Conservation (phyloP, 2,113 vertebrate species). For the Panthera tigris region DNA sequence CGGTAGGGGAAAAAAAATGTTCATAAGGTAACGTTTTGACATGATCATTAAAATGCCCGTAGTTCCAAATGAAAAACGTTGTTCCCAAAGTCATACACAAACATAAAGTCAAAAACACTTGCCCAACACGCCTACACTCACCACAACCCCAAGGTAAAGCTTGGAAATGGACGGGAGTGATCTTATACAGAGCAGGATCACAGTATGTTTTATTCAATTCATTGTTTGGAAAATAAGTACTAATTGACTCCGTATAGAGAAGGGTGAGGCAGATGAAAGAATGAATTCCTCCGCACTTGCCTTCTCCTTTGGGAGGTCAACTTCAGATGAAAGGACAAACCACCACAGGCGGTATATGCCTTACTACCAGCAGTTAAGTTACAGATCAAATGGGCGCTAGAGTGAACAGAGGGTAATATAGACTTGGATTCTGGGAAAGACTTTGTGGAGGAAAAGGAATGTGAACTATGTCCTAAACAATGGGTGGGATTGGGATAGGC, state of each 20-base stretch:
- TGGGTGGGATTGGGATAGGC: neutral
- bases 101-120: neutral
- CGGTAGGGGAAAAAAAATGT: neutral
- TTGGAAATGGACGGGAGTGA: neutral
- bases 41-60: neutral
- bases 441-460: constrained; percentile 46
- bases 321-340: neutral
- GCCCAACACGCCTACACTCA: neutral
- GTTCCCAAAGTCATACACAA: neutral
- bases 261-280: neutral
- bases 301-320: neutral
- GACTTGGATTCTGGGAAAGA: neutral
- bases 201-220: neutral
- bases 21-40: neutral
- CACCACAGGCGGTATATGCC: neutral
- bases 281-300: neutral
- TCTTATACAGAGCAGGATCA: neutral
- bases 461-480: constrained; percentile 31
- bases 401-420: neutral
- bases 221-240: neutral
- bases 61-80: neutral
- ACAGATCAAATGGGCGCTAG: neutral
- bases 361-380: neutral
- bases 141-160: neutral
- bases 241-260: neutral